Evolutionary conservation across 2,797 vertebrate genomes (phyloP).

Genomic region (Coregonus ussuriensis): DNA sequence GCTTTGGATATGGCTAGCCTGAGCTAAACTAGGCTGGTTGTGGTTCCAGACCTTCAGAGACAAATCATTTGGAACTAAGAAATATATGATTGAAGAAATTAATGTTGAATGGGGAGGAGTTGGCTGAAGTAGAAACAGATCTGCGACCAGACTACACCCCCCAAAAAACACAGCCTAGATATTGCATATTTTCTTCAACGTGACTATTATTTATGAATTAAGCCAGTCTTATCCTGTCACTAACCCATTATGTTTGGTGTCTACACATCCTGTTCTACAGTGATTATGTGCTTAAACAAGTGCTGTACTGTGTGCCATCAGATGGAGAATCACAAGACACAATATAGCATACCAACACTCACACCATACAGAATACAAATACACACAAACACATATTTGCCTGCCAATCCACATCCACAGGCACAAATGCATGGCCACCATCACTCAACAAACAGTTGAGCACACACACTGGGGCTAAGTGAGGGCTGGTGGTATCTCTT

Average conservation of each 20-base stretch:
- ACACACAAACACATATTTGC: constrained; percentile 17
- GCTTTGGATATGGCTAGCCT: no score
- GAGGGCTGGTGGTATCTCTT: constrained; percentile 52
- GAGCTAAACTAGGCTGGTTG: neutral
- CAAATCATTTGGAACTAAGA: neutral
- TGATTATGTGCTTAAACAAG: neutral
- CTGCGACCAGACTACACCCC: neutral
- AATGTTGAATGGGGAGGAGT: neutral
- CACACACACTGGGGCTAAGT: constrained; percentile 38
- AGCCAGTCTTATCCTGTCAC: no score
- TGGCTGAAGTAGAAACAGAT: neutral
- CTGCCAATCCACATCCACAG: constrained; percentile 22
- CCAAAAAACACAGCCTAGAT: no score
- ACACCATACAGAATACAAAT: constrained; percentile 5
- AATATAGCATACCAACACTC: neutral
- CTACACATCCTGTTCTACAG: no score
- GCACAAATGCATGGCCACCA: neutral
- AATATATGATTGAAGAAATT: neutral
- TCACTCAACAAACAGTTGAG: constrained; percentile 19
- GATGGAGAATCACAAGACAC: neutral
- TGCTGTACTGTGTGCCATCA: neutral
- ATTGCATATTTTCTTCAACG: no score
- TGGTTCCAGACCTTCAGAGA: neutral
- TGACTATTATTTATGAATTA: no score
- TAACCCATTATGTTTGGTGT: no score